Percentiles rank a stretch among this genome's conserved stretches.
Conservation (phyloP, 1,140 invertebrate species). For the Zophobas atratus region DNA sequence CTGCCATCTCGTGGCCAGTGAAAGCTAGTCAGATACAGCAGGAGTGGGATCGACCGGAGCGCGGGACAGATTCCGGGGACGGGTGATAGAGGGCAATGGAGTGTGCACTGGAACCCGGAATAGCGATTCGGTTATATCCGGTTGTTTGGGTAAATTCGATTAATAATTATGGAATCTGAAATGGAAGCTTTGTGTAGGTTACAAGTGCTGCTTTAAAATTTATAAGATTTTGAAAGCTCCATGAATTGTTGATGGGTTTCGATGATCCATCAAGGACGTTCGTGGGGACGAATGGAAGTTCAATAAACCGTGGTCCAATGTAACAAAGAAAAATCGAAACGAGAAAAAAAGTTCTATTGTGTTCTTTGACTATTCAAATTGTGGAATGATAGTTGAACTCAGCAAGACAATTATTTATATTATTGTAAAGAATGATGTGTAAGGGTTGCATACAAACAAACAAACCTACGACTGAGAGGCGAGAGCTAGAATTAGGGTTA, state of each 20-base stretch:
- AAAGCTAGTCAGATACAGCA: background rate
- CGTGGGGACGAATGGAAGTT: background rate
- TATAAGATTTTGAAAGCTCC: constrained; percentile 1
- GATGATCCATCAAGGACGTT: background rate
- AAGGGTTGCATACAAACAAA: too few relatives aligned
- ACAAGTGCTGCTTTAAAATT: constrained; percentile 3
- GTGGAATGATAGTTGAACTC: too few relatives aligned
- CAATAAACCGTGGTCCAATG: too few relatives aligned
- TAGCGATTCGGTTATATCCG: background rate
- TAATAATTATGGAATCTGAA: constrained; percentile 6
- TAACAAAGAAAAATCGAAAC: too few relatives aligned
- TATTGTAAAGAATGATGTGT: too few relatives aligned
- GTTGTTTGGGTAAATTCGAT: constrained; percentile 17
- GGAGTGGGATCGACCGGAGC: background rate
- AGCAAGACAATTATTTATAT: too few relatives aligned
- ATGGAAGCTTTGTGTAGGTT: constrained; percentile 1
- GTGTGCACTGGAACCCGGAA: background rate
- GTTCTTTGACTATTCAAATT: too few relatives aligned
- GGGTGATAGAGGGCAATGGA: background rate
- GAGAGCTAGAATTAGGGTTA: too few relatives aligned
- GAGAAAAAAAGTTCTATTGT: too few relatives aligned
- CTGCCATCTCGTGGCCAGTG: constrained; percentile 9
- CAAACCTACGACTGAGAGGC: too few relatives aligned
- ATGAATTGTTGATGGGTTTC: background rate
- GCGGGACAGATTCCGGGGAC: background rate